These are phyloP conservation scores for Saccopteryx leptura DNA, from an alignment of 2,113 vertebrate genomes.

Conservation along the genomic window DNA sequence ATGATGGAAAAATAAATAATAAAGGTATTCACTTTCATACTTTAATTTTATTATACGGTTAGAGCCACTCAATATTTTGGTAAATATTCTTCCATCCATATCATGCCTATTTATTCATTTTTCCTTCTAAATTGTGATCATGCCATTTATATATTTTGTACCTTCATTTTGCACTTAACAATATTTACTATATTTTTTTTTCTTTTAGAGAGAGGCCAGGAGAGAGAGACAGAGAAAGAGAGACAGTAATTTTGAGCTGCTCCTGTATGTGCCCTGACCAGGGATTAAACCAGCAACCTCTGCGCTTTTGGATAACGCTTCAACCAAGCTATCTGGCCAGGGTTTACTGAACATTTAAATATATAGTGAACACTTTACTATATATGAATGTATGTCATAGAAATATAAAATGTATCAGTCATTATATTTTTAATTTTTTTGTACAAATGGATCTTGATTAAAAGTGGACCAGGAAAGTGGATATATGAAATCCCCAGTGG, in stretches of 20 bases:
- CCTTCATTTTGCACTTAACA: not conserved
- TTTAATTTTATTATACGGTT: not conserved
- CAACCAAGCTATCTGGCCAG: no score
- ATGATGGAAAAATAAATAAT: not conserved
- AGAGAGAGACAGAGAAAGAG: no score
- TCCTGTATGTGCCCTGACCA: no score
- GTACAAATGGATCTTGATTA: not conserved
- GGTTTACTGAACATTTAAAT: not conserved
- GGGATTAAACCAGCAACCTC: no score
- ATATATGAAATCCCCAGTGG: not conserved
- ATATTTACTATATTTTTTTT: not conserved
- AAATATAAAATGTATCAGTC: not conserved
- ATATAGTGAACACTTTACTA: not conserved
- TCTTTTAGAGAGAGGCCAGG: no score
- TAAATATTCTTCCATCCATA: not conserved
- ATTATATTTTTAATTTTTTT: not conserved
- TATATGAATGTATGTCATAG: not conserved
- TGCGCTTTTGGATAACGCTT: no score
- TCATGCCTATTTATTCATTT: not conserved
- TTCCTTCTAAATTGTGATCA: not conserved
- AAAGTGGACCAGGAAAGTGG: not conserved
- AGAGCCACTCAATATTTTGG: not conserved
- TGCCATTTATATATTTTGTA: not conserved
- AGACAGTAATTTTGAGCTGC: no score
- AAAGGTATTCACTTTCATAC: not conserved